phyloP scores from a whole-genome alignment of 92 coral and sea anemone genomes.

The Porites lobata region DNA sequence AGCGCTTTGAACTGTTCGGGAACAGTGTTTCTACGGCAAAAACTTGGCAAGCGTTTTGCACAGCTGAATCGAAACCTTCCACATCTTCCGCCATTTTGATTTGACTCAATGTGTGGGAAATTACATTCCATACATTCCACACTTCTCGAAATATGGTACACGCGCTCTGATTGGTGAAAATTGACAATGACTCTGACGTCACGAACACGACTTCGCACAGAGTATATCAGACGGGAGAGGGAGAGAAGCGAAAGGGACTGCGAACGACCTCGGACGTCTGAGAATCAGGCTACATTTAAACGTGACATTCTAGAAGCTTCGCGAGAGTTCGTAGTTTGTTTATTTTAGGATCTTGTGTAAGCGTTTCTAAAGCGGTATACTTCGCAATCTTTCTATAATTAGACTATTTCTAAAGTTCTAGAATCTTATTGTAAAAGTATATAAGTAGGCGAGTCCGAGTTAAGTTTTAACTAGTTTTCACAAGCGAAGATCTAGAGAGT shows the following conservation, averaged over 20 bases:
- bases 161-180: neutral
- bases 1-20: slow-evolving; percentile 38
- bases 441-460: no score
- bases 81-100: slow-evolving; percentile 39
- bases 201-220: slow-evolving; percentile 3
- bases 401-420: no score
- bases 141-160: slow-evolving; percentile 8
- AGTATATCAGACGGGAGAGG: slow-evolving; percentile 6
- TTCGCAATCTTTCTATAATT: no score
- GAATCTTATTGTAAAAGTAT: no score
- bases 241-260: neutral
- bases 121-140: slow-evolving; percentile 7
- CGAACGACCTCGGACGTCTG: slow-evolving; percentile 1
- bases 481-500: no score
- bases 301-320: no score
- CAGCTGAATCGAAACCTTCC: slow-evolving; percentile 7
- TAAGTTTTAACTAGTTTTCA: no score
- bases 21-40: slow-evolving; percentile 36
- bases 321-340: no score
- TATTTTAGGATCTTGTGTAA: no score
- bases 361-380: no score
- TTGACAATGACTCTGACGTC: neutral
- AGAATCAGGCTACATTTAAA: no score
- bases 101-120: neutral
- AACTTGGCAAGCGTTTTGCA: slow-evolving; percentile 20